Evolutionary conservation across 1,140 invertebrate genomes (phyloP).

Genomic region (Magallana gigas): DNA sequence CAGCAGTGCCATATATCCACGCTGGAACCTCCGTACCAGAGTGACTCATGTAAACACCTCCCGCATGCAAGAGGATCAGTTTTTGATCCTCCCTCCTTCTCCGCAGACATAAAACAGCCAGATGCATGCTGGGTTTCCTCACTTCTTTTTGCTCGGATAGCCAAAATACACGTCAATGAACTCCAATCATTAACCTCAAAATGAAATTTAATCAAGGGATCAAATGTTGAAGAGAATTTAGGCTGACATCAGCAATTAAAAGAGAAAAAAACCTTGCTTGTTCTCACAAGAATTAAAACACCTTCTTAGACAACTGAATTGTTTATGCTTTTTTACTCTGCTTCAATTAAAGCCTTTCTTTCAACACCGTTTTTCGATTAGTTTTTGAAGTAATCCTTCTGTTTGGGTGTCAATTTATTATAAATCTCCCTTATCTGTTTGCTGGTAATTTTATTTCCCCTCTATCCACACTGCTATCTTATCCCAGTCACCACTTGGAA

Average conservation of each 20-base stretch:
- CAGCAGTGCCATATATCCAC: neutral
- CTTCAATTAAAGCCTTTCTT: neutral
- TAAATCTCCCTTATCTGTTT: slow-evolving; percentile 8
- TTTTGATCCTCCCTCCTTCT: slow-evolving; percentile 17
- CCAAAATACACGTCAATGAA: slow-evolving; percentile 19
- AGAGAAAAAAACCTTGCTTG: neutral
- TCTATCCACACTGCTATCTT: slow-evolving; percentile 2
- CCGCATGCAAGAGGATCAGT: neutral
- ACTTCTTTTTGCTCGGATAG: neutral
- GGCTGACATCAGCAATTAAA: neutral
- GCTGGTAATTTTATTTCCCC: neutral
- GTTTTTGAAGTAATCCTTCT: neutral
- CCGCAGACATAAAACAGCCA: slow-evolving; percentile 3
- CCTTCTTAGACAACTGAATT: neutral
- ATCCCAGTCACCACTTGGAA: slow-evolving; percentile 5
- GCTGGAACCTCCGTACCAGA: neutral
- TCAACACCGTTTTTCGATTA: neutral
- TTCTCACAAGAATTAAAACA: neutral
- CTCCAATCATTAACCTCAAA: slow-evolving; percentile 22
- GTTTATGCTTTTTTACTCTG: no score
- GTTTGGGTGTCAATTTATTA: slow-evolving; percentile 25
- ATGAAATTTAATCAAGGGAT: slow-evolving; percentile 20
- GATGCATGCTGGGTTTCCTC: neutral
- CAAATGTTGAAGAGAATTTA: neutral
- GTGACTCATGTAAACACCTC: slow-evolving; percentile 24